Conservation (phyloP, 2,888 invertebrate genomes). For the Eilema depressum region DNA sequence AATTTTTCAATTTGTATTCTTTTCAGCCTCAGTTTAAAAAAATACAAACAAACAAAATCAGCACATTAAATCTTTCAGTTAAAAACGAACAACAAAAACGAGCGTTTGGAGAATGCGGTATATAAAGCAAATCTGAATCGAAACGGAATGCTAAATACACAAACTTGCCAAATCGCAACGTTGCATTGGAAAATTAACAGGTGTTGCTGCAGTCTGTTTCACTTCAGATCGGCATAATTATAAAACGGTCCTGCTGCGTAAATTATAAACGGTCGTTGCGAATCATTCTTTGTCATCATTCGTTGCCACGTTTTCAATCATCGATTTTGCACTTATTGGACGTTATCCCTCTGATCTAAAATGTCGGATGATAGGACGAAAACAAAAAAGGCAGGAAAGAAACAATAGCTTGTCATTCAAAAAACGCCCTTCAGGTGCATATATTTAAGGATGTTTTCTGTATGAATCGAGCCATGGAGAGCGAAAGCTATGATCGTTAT, state of each 20-base stretch:
- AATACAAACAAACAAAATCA: background rate
- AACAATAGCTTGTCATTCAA: background rate
- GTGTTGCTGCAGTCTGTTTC: background rate
- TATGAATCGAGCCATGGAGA: background rate
- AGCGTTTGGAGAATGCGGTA: background rate
- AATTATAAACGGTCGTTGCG: too few species aligned
- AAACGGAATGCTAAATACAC: background rate
- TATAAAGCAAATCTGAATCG: background rate
- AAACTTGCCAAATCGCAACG: background rate
- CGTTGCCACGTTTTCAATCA: conserved; percentile 1
- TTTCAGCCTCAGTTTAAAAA: too few species aligned
- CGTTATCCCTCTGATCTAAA: background rate
- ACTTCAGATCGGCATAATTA: background rate
- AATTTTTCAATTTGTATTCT: background rate
- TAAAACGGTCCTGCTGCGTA: background rate
- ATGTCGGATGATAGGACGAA: background rate
- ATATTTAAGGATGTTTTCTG: background rate
- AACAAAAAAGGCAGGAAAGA: background rate
- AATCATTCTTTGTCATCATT: conserved; percentile 1
- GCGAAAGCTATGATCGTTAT: background rate
- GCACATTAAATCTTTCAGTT: background rate
- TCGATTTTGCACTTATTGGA: conserved; percentile 4
- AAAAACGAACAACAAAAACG: background rate
- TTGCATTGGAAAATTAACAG: background rate
- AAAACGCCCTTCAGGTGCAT: background rate